phyloP scores from a whole-genome alignment of 2,113 vertebrate genomes.

The Salvator merianae region DNA sequence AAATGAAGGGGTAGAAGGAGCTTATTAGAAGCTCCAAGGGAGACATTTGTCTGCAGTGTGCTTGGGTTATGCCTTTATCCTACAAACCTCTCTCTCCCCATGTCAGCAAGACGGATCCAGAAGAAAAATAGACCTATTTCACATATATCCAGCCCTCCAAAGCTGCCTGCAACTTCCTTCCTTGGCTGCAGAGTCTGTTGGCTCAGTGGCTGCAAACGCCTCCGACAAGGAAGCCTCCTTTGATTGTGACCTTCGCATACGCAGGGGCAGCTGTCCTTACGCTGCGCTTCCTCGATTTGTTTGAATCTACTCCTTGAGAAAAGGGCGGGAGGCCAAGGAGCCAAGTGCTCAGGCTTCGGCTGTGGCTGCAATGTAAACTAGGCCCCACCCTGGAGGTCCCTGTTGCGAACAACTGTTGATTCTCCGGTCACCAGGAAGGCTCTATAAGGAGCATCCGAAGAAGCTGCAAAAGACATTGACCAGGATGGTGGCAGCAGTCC shows the following conservation, averaged over 20 bases:
- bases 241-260: neutral
- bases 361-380: too few species aligned
- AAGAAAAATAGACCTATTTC: too few species aligned
- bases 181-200: neutral
- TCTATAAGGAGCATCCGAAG: neutral
- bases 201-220: too few species aligned
- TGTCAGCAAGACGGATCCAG: neutral
- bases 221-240: too few species aligned
- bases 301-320: neutral
- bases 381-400: neutral
- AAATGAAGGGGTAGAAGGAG: slow-evolving; percentile 27
- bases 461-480: neutral
- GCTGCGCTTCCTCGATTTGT: neutral
- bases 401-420: neutral
- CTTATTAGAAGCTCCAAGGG: slow-evolving; percentile 23
- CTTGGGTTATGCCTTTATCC: neutral
- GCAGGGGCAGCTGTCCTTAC: neutral
- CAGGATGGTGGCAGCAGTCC: neutral
- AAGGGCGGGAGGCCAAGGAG: neutral
- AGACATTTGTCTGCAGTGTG: slow-evolving; percentile 9
- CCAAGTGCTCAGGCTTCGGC: neutral
- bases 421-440: neutral
- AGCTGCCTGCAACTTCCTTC: neutral
- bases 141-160: too few species aligned
- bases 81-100: neutral